Percentiles rank a stretch among this genome's conserved stretches.
These are phyloP conservation scores for Hucho hucho DNA, from an alignment of 2,113 vertebrate species.

Conservation along the genomic window DNA sequence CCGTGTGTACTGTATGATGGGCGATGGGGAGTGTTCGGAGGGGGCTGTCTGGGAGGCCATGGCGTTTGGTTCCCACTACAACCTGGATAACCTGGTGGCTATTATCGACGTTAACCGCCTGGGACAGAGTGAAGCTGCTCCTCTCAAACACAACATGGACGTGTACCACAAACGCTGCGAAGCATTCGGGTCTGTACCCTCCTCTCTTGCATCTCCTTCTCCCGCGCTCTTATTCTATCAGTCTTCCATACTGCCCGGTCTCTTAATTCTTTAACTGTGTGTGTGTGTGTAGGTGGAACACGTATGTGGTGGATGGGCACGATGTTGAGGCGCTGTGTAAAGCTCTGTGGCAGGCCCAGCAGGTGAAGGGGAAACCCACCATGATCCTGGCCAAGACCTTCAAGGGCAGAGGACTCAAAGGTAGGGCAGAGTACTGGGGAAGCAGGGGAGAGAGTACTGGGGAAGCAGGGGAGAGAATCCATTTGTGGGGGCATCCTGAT, in stretches of 20 bases:
- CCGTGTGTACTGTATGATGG: slow-evolving; percentile 84
- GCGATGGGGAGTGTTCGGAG: slow-evolving; percentile 81
- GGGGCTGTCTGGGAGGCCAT: slow-evolving; percentile 88
- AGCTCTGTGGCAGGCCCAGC: slow-evolving; percentile 79
- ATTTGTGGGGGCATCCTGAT: too few species aligned
- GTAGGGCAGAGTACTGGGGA: too few species aligned
- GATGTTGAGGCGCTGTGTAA: slow-evolving; percentile 81
- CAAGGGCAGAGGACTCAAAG: slow-evolving; percentile 83
- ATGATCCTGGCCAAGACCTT: slow-evolving; percentile 87
- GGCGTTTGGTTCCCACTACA: slow-evolving; percentile 84
- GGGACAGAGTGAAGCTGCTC: slow-evolving; percentile 78
- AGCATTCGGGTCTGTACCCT: slow-evolving; percentile 89
- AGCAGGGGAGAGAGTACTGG: too few species aligned
- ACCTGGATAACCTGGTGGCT: slow-evolving; percentile 83
- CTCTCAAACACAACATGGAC: slow-evolving; percentile 73
- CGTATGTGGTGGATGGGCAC: slow-evolving; percentile 83
- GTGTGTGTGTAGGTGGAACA: slow-evolving; percentile 93
- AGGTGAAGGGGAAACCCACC: slow-evolving; percentile 80
- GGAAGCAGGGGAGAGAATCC: too few species aligned
- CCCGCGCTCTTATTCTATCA: too few species aligned
- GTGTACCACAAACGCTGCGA: slow-evolving; percentile 80
- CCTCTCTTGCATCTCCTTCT: too few species aligned
- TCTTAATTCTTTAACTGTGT: too few species aligned
- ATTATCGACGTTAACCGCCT: slow-evolving; percentile 84
- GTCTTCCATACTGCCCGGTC: too few species aligned